Base-by-base conservation (phyloP, 2,888 invertebrate species). In the Torymus auratus region DNA sequence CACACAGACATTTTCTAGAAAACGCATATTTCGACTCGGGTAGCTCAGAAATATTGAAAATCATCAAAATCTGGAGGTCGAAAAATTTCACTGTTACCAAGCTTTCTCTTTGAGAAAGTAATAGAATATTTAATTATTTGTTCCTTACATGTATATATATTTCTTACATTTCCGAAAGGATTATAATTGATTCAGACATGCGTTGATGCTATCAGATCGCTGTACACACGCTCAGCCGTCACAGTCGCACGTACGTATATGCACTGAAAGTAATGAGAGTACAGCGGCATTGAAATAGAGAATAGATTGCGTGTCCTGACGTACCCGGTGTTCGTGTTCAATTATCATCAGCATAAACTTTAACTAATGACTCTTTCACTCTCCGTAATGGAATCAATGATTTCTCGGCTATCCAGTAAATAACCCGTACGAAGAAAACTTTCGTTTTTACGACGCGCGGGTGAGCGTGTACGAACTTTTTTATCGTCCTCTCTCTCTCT, bases 271-370 rank as follows among this genome's bases (percentile, higher is more conserved):
- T 75, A 80, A 80, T 60, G 65, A 60, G 75, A 75, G 61, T 75
- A 71, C 71, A 50, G 50, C 5, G 71, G 56, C 68, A 68, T 71
- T 53, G 76, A 62, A 71, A 68, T n/a, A 20, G 50, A n/a, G 50
- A 65, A 67, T 28, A 50, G 28, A 76, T 80, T 55, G 76, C 76
- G 71, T 76, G 80, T 72, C 80, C 17, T 62, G 14, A 41, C 20
- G 20, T 13, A 52, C 20, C 11, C 61, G 55, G 2, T 2, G 17
- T 20, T 79, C 72, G 23, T 50, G 53, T 75, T 76, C 79, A 79
- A 80, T 82, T 78, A 82, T 82, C 82, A 82, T 78, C 67, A 80
- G 70, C 77, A 65, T 80, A 80, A 80, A 74, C 61, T 82, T 70
- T 41, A 69, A 73, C 64, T 74, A 77, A 80, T 77, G 82, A 72